phyloP scores from a whole-genome alignment of 2,888 invertebrate genomes.

The Volucella inanis region DNA sequence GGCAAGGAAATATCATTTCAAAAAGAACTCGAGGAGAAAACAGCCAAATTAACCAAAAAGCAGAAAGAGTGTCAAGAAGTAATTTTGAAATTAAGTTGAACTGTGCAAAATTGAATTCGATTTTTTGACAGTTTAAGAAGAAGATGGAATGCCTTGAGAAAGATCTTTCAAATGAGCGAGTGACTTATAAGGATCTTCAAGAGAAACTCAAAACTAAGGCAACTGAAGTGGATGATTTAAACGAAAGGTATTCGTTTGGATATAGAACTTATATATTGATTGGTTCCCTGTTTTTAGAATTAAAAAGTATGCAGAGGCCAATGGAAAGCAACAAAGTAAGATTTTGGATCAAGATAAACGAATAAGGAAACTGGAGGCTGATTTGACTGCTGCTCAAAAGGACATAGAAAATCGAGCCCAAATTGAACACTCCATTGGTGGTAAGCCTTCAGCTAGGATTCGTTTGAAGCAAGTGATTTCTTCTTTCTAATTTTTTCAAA shows the following conservation, averaged over 20 bases:
- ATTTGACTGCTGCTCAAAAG: conserved; percentile 15
- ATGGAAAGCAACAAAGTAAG: conserved; percentile 10
- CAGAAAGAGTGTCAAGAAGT: conserved; percentile 50
- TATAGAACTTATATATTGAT: neutral
- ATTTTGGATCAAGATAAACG: conserved; percentile 12
- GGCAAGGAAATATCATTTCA: neutral
- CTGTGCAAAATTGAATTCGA: neutral
- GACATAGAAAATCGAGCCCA: neutral
- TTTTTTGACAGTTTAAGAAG: conserved; percentile 39
- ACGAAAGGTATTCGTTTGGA: conserved; percentile 23
- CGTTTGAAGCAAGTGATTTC: neutral
- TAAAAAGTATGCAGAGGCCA: neutral
- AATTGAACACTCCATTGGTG: conserved; percentile 1
- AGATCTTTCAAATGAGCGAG: neutral
- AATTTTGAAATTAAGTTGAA: neutral
- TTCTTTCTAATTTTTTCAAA: neutral
- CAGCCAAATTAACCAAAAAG: neutral
- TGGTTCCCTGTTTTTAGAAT: conserved; percentile 5
- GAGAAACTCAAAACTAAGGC: conserved; percentile 36
- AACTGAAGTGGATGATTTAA: conserved; percentile 42
- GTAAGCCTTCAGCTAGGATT: neutral
- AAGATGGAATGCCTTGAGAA: conserved; percentile 36
- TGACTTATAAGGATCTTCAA: neutral
- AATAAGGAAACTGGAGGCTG: conserved; percentile 20
- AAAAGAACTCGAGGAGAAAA: conserved; percentile 43